phyloP scores from a whole-genome alignment of 2,113 vertebrate genomes.

The Cephalopterus ornatus region DNA sequence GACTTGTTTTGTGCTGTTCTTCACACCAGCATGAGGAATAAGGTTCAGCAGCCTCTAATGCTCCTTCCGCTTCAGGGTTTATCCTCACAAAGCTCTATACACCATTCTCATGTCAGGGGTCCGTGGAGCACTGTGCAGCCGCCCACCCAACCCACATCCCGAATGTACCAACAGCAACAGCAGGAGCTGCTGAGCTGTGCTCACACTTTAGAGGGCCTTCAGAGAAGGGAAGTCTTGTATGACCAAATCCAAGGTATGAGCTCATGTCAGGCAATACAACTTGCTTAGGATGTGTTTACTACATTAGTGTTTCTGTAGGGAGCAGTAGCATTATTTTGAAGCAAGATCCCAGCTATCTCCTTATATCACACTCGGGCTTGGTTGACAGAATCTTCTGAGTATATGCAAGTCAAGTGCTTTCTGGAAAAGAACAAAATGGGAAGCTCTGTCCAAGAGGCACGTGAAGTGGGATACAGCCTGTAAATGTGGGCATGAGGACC shows the following conservation, averaged over 20 bases:
- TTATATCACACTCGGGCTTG: background rate
- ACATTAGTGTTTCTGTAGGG: background rate
- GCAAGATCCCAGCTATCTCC: fast-evolving
- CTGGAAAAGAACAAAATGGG: background rate
- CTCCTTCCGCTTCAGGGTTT: background rate
- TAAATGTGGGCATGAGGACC: background rate
- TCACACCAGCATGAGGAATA: background rate
- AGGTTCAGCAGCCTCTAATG: background rate
- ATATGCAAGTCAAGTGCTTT: background rate
- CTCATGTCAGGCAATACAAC: background rate
- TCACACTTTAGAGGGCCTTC: fast-evolving
- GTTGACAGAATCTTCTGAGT: fast-evolving
- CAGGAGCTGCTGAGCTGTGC: background rate
- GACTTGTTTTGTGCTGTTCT: background rate
- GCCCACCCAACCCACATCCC: background rate
- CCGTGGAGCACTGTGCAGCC: background rate
- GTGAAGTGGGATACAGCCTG: fast-evolving
- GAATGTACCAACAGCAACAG: background rate
- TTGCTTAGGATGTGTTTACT: background rate
- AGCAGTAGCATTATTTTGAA: background rate
- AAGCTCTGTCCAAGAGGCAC: background rate
- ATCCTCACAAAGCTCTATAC: background rate
- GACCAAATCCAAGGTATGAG: background rate
- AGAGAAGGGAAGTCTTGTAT: background rate
- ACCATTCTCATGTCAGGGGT: background rate